Evolutionary conservation across 2,797 vertebrate species (phyloP).

Genomic region (Dryobates pubescens): DNA sequence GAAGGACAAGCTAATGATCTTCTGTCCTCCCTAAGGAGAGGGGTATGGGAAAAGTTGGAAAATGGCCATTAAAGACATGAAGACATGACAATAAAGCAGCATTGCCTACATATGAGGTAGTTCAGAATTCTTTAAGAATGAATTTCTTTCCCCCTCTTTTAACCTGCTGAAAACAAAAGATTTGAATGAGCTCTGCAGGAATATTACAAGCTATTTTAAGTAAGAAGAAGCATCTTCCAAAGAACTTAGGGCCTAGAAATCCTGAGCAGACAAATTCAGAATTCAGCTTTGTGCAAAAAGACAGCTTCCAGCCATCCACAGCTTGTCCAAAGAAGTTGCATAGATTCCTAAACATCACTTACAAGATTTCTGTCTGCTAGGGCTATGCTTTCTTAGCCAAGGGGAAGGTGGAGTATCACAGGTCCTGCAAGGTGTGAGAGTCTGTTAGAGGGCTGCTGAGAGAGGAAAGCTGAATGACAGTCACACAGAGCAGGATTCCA

Average conservation of each 20-base stretch:
- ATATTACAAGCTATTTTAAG: not conserved
- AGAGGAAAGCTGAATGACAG: not conserved
- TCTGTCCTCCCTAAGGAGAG: not conserved
- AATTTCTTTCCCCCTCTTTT: not conserved
- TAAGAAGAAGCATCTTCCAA: not conserved
- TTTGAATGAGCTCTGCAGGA: not conserved
- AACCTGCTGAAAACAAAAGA: not conserved
- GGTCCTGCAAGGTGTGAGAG: not conserved
- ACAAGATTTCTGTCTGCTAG: not conserved
- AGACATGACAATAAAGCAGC: not conserved
- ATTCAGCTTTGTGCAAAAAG: not conserved
- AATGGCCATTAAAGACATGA: not conserved
- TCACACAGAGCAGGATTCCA: not conserved
- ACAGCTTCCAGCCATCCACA: not conserved
- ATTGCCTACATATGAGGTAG: not conserved
- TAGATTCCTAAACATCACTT: not conserved
- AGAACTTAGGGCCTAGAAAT: not conserved
- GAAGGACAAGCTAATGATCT: not conserved
- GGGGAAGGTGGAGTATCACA: not conserved
- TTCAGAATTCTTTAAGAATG: not conserved
- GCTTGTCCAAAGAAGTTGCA: not conserved
- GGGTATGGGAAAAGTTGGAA: not conserved
- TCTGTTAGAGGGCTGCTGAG: not conserved
- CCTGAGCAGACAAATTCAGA: not conserved
- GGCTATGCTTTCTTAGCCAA: not conserved